Percentiles rank a stretch among this genome's conserved stretches.
Evolutionary conservation across 2,797 vertebrate genomes (phyloP).

Genomic region (Euphonia xanthogaster): DNA sequence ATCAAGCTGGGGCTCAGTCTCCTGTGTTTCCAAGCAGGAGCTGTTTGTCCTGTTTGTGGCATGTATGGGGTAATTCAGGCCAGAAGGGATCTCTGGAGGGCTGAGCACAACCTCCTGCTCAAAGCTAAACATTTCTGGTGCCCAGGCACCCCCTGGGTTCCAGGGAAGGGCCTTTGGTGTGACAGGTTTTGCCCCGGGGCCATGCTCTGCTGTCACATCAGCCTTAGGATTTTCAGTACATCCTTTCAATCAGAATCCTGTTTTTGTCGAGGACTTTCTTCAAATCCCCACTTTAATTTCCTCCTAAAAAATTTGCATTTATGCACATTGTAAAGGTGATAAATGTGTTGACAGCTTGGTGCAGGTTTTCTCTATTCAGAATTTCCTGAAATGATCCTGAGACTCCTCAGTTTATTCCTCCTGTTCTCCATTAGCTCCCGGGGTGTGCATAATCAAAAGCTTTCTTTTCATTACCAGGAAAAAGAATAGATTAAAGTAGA

Average conservation of each 20-base stretch:
- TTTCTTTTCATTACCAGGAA: neutral
- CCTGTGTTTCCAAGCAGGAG: neutral
- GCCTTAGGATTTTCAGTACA: neutral
- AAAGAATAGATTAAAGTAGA: neutral
- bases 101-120: neutral
- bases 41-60: neutral
- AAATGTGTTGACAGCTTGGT: neutral
- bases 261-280: neutral
- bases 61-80: neutral
- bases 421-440: neutral
- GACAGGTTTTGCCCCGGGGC: rapidly evolving
- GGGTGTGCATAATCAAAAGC: neutral
- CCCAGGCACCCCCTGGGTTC: neutral
- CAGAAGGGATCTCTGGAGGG: neutral
- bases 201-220: neutral
- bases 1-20: neutral
- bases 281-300: neutral
- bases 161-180: neutral
- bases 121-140: neutral
- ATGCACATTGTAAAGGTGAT: neutral
- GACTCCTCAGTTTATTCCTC: neutral
- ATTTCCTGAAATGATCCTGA: neutral
- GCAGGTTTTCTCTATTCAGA: neutral
- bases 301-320: neutral
- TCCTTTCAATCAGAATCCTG: neutral